phyloP scores from a whole-genome alignment of 1,140 invertebrate genomes.

The Drosophila tristis region DNA sequence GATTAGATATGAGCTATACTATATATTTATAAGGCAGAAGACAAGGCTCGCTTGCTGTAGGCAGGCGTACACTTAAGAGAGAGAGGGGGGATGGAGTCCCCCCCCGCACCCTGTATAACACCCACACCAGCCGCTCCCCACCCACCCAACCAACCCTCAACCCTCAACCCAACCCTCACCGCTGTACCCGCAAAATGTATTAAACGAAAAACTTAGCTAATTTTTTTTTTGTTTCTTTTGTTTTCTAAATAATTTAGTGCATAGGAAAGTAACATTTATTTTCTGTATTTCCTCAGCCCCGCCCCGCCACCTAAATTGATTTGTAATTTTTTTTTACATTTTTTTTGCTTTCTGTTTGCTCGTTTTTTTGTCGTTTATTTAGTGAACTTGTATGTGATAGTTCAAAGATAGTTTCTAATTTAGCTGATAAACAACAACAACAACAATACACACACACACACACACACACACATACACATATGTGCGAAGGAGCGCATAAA shows the following conservation, averaged over 20 bases:
- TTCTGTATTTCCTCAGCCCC: too few relatives aligned
- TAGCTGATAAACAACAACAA: slow-evolving; percentile 41
- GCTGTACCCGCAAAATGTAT: slow-evolving; percentile 26
- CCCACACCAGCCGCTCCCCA: neutral
- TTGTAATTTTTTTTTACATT: neutral
- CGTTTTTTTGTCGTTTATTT: slow-evolving; percentile 39
- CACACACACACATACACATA: slow-evolving; percentile 5
- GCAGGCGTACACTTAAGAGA: slow-evolving; percentile 2
- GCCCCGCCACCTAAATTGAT: neutral
- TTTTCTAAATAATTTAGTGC: slow-evolving; percentile 17
- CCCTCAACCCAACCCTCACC: neutral
- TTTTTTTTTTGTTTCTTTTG: slow-evolving; percentile 21
- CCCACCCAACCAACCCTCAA: too few relatives aligned
- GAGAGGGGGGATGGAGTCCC: neutral
- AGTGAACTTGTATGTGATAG: slow-evolving; percentile 84
- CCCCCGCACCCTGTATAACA: neutral
- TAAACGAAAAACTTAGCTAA: slow-evolving; percentile 45
- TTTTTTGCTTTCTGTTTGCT: slow-evolving; percentile 16
- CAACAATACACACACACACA: slow-evolving; percentile 16
- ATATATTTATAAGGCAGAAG: slow-evolving; percentile 3
- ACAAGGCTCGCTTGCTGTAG: too few relatives aligned
- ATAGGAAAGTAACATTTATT: neutral
- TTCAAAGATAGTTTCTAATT: slow-evolving; percentile 79
- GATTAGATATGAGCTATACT: slow-evolving; percentile 22
- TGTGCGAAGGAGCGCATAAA: neutral